Base-by-base conservation (phyloP, 2,113 vertebrate species). In the Aegotheles bennettii region DNA sequence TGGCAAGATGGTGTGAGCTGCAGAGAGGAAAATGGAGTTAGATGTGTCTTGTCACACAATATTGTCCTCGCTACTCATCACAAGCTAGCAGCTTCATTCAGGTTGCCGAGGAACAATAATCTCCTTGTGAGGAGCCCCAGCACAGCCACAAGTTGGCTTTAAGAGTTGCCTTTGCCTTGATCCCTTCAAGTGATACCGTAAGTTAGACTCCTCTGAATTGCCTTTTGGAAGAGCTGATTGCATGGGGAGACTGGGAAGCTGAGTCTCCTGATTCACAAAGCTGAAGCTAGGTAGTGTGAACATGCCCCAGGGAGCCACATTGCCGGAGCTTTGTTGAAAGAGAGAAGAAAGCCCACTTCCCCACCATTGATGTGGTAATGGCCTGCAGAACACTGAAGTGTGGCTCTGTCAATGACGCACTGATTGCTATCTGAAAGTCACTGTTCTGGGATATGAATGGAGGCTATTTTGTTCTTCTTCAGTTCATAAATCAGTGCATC, bases 361-460 rank as follows among this genome's bases (percentile, higher is more conserved):
- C 79, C 1, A 0, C 21, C 94, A 95, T 61, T 90, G 96, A 92
- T 92, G 95, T 94, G 95, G 83, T 57, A 50, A 79, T 53, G 86
- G 91, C 59, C 63, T 92, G 61, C 78, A 61, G 28, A 45, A 47
- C 78, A 48, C 9, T 64, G 83, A 15, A 83, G 75, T 29, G 85
- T 61, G 90, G 88, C 96, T 65, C 67, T 20, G 45, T 28, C 90
- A 36, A 7, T 65, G 95, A 65, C 47, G 53, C 70, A 56, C 70
- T 61, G 95, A 90, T 92, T 4, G 48, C 92, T 93, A 17, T 95
- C 94, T 63, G 88, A 65, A 40, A 90, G 85, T 60, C 70, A 45
- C 35, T 48, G 82, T 87, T n/a, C 90, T 43, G 78, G 70, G 57
- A 35, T 40, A 15, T 91, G 75, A 45, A 10, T 84, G 94, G 50